These are phyloP conservation scores for Patella ulyssiponensis DNA, from an alignment of 2,888 invertebrate genomes.

Conservation along the genomic window DNA sequence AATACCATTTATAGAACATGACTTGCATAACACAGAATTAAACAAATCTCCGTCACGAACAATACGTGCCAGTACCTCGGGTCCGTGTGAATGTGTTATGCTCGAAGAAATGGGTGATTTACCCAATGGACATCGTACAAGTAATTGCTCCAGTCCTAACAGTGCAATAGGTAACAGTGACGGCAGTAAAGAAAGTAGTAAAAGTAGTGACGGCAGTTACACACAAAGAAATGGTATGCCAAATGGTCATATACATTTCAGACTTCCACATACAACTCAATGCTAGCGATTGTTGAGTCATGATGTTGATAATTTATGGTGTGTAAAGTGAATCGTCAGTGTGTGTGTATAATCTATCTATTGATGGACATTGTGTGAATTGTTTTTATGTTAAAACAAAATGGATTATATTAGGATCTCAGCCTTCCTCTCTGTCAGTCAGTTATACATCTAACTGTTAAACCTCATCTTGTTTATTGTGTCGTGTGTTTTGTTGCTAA, in stretches of 20 bases:
- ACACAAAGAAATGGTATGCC: constrained; percentile 64
- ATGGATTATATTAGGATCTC: no score
- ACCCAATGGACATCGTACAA: constrained; percentile 43
- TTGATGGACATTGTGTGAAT: no score
- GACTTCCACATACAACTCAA: constrained; percentile 70
- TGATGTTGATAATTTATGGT: no score
- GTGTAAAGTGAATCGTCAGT: no score
- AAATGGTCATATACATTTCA: constrained; percentile 63
- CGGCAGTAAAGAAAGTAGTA: constrained; percentile 66
- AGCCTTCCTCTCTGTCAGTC: no score
- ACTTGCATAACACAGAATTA: constrained; percentile 1
- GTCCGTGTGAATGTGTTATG: constrained; percentile 56
- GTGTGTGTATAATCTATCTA: no score
- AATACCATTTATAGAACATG: not conserved
- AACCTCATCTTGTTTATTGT: no score
- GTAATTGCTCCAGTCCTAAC: constrained; percentile 53
- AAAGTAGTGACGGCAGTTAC: constrained; percentile 62
- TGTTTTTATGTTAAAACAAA: no score
- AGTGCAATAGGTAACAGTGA: constrained; percentile 60
- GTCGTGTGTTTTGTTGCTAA: no score
- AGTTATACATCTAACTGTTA: no score
- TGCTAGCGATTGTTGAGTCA: constrained; percentile 43
- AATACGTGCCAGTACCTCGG: constrained; percentile 37
- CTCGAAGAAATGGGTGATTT: constrained; percentile 35
- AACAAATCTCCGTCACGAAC: constrained; percentile 26